Evolutionary conservation across 2,888 invertebrate species (phyloP).

Genomic region (Amiota mariae): DNA sequence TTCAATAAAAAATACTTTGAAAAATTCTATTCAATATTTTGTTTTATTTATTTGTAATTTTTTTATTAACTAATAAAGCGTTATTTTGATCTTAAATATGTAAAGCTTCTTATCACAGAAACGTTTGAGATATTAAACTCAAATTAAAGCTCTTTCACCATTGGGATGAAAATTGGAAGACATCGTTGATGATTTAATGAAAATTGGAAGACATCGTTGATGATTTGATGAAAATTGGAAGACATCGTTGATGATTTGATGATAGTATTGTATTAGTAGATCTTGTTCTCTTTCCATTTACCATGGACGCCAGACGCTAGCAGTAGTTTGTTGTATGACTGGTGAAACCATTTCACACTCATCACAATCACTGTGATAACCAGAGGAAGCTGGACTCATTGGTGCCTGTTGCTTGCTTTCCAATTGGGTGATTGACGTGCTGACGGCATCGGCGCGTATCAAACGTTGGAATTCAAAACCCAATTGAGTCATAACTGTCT

Average conservation of each 20-base stretch:
- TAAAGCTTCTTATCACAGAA: slow-evolving; percentile 47
- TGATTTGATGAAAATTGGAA: too few relatives aligned
- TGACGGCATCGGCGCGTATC: slow-evolving; percentile 49
- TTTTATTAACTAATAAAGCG: slow-evolving; percentile 22
- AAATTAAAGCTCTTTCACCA: slow-evolving; percentile 44
- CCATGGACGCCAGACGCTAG: slow-evolving; percentile 63
- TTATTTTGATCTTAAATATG: slow-evolving; percentile 24
- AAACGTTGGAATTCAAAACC: slow-evolving; percentile 83
- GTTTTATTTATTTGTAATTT: slow-evolving; percentile 31
- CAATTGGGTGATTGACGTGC: slow-evolving; percentile 35
- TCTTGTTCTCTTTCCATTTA: slow-evolving; percentile 39
- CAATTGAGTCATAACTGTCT: slow-evolving; percentile 90
- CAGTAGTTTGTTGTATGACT: background rate
- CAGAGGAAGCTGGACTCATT: slow-evolving; percentile 71
- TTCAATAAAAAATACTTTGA: slow-evolving; percentile 6
- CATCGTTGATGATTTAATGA: too few relatives aligned
- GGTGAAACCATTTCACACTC: slow-evolving; percentile 49
- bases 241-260: slow-evolving; percentile 42
- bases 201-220: too few relatives aligned
- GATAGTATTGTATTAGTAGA: slow-evolving; percentile 20
- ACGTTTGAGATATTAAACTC: slow-evolving; percentile 35
- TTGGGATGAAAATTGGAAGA: slow-evolving; percentile 14
- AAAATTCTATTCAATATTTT: slow-evolving; percentile 39
- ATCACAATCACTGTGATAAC: slow-evolving; percentile 69
- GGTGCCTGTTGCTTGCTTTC: slow-evolving; percentile 51